Evolutionary conservation across 2,888 invertebrate genomes (phyloP).

Genomic region (Lasioglossum lativentre): DNA sequence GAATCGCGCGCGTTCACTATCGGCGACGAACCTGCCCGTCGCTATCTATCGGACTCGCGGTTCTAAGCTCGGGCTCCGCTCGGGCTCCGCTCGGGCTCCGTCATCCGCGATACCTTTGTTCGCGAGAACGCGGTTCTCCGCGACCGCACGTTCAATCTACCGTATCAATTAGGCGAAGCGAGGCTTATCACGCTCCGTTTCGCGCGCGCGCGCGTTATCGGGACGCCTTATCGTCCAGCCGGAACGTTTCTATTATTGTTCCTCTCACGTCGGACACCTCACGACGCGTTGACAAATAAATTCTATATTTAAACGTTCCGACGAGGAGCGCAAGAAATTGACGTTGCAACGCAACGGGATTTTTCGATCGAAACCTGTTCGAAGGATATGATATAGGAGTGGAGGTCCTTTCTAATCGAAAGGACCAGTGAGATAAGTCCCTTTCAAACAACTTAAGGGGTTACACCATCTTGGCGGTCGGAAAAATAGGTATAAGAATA

Average conservation of each 20-base stretch:
- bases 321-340: no score
- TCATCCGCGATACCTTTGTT: background rate
- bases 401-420: no score
- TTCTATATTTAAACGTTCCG: conserved; percentile 70
- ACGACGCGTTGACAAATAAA: conserved; percentile 48
- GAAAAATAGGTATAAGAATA: no score
- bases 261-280: conserved; percentile 37
- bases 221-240: conserved; percentile 55
- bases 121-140: conserved; percentile 24
- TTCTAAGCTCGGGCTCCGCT: background rate
- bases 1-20: background rate
- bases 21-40: background rate
- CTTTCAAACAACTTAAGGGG: no score
- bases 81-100: no score
- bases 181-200: conserved; percentile 62
- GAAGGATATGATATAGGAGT: no score
- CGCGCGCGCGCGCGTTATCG: conserved; percentile 60
- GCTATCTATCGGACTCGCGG: background rate
- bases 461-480: no score
- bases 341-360: no score
- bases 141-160: conserved; percentile 53
- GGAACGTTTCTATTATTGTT: conserved; percentile 69
- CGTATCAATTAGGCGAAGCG: conserved; percentile 60
- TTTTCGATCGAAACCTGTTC: no score
- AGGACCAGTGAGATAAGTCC: no score